Percentiles rank a stretch among this genome's conserved stretches.
Evolutionary conservation across 2,113 vertebrate genomes (phyloP).

Genomic region (Eonycteris spelaea): DNA sequence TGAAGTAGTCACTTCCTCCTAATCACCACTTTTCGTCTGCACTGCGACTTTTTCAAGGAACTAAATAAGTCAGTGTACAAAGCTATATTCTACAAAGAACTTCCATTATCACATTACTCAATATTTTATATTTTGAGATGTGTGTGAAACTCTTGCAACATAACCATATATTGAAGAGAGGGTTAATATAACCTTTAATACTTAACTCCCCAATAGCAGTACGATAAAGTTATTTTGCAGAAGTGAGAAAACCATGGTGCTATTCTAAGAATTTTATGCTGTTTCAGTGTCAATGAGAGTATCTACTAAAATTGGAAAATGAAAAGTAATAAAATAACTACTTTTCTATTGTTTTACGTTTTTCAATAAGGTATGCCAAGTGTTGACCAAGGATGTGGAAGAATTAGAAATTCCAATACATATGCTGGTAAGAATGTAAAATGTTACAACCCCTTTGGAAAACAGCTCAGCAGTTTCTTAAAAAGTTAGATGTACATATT

Average conservation of each 20-base stretch:
- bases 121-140: background rate
- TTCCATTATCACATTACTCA: background rate
- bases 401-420: background rate
- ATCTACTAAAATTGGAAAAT: background rate
- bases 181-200: background rate
- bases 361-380: background rate
- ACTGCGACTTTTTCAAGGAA: background rate
- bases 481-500: background rate
- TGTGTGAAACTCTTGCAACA: background rate
- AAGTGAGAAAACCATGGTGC: background rate
- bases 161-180: background rate
- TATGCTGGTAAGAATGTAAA: background rate
- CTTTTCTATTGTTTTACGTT: background rate
- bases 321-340: background rate
- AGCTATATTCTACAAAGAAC: background rate
- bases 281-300: background rate
- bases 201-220: background rate
- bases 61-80: background rate
- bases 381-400: background rate
- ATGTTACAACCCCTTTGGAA: background rate
- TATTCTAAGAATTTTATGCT: background rate
- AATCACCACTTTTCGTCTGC: background rate
- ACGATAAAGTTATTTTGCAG: background rate
- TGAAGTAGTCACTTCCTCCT: background rate
- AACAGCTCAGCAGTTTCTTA: background rate